Conservation (phyloP, 2,888 invertebrate genomes). For the Melipona bicolor region DNA sequence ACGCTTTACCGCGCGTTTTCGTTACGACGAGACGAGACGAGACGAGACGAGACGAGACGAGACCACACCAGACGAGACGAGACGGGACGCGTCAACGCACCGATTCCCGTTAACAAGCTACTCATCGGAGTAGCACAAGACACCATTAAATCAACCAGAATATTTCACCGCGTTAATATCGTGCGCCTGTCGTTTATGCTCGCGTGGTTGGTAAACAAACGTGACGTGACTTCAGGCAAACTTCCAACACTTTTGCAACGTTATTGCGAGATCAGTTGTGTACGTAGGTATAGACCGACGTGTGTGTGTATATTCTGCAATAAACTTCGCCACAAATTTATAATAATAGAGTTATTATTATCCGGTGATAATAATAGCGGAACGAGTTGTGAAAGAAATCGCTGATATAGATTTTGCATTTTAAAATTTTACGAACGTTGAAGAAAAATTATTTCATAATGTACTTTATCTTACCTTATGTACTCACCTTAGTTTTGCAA, state of each 20-base stretch:
- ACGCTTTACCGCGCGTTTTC: slow-evolving; percentile 12
- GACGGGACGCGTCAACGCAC: background rate
- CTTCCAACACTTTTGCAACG: background rate
- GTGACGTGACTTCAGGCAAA: background rate
- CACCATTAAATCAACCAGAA: background rate
- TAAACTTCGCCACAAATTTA: too few relatives aligned
- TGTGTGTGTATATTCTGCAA: too few relatives aligned
- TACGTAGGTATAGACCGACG: too few relatives aligned
- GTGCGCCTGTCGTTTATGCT: background rate
- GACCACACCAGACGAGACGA: background rate
- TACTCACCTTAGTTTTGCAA: too few relatives aligned
- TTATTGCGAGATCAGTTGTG: background rate
- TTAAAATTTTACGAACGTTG: too few relatives aligned
- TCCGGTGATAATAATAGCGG: too few relatives aligned
- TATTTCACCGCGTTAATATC: background rate
- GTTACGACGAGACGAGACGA: background rate
- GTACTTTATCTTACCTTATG: too few relatives aligned
- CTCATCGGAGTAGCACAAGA: slow-evolving; percentile 14
- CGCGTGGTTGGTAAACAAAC: background rate
- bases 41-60: background rate
- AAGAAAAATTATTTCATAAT: too few relatives aligned
- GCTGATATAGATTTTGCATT: too few relatives aligned
- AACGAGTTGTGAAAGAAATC: too few relatives aligned
- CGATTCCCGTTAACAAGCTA: slow-evolving; percentile 25
- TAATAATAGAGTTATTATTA: too few relatives aligned